Evolutionary conservation across 2,797 vertebrate genomes (phyloP).

Genomic region (Rhinoraja longicauda): DNA sequence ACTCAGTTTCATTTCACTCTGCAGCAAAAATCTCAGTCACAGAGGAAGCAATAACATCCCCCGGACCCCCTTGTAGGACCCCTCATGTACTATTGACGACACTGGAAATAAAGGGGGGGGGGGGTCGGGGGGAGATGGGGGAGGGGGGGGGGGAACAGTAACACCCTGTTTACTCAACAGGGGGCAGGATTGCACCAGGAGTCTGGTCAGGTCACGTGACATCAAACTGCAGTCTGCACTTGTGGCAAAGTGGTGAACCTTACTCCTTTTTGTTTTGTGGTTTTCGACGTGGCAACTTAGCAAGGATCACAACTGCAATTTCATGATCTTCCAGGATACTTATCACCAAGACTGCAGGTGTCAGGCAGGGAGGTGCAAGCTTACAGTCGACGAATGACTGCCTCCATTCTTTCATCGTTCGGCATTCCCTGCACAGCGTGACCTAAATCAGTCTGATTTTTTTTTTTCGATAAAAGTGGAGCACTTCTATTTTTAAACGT

Average conservation of each 20-base stretch:
- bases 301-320: neutral
- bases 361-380: neutral
- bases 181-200: neutral
- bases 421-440: conserved; percentile 5
- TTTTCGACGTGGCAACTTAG: neutral
- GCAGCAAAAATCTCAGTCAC: neutral
- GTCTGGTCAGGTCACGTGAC: neutral
- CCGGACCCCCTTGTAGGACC: neutral
- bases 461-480: neutral
- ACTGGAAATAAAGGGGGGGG: too few species aligned
- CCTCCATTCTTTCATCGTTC: neutral
- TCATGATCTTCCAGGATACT: neutral
- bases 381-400: neutral
- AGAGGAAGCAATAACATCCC: neutral
- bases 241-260: neutral
- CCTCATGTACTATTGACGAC: too few species aligned
- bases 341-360: neutral
- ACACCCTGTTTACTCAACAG: neutral
- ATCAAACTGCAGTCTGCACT: neutral
- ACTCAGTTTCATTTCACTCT: neutral
- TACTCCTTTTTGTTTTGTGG: neutral
- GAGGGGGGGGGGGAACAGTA: neutral
- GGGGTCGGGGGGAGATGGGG: too few species aligned
- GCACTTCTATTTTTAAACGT: conserved; percentile 15
- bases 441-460: conserved; percentile 31